Conservation (phyloP, 2,888 invertebrate genomes). For the Coenonympha glycerion region DNA sequence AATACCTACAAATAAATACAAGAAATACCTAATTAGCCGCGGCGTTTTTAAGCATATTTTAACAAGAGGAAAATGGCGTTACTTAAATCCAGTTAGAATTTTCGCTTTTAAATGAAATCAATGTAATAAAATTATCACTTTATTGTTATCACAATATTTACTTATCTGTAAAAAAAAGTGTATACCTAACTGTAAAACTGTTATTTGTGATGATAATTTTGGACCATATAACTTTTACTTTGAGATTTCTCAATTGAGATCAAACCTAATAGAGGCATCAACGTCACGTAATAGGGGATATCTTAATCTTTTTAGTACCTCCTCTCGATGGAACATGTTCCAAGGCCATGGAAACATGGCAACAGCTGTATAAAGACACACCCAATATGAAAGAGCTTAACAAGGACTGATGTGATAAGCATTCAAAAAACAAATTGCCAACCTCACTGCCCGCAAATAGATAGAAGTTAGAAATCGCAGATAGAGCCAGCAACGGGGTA, state of each 20-base stretch:
- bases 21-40: too few relatives aligned
- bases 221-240: too few relatives aligned
- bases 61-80: too few relatives aligned
- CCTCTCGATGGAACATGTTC: slow-evolving; percentile 56
- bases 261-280: too few relatives aligned
- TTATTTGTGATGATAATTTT: neutral
- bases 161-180: too few relatives aligned
- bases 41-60: too few relatives aligned
- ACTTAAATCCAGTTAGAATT: too few relatives aligned
- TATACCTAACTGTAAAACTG: neutral
- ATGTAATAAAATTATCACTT: neutral
- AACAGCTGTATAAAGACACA: slow-evolving; percentile 58
- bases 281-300: neutral
- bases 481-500: slow-evolving; percentile 84
- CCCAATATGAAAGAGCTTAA: slow-evolving; percentile 48
- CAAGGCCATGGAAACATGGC: slow-evolving; percentile 65
- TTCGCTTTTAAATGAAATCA: too few relatives aligned
- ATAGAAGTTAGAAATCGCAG: slow-evolving; percentile 90
- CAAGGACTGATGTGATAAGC: slow-evolving; percentile 64
- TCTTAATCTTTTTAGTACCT: slow-evolving; percentile 17
- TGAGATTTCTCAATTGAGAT: neutral
- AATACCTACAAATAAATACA: too few relatives aligned
- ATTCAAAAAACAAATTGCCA: slow-evolving; percentile 81
- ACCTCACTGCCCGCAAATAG: slow-evolving; percentile 86
- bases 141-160: neutral